Conservation (phyloP, 2,797 vertebrate species). For the Xyrichtys novacula region DNA sequence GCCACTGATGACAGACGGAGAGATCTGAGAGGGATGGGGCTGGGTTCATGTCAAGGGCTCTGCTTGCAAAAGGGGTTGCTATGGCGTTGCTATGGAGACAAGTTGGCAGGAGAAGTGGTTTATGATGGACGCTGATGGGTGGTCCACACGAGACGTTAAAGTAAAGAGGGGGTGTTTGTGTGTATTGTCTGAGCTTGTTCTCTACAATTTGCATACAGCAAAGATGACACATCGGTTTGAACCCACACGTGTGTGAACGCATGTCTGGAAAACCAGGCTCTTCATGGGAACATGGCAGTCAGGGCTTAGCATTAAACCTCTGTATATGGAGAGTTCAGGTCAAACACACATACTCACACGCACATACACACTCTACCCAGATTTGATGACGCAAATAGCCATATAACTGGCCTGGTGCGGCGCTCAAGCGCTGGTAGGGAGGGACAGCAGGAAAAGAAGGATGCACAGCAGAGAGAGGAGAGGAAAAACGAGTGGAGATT, state of each 20-base stretch:
- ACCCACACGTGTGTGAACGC: not conserved
- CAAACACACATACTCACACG: slow-evolving; percentile 29
- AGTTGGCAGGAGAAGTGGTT: slow-evolving; percentile 43
- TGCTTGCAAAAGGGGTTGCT: slow-evolving; percentile 50
- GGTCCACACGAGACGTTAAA: slow-evolving; percentile 45
- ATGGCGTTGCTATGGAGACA: slow-evolving; percentile 73
- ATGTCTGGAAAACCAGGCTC: no score
- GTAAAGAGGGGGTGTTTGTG: not conserved
- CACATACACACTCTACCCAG: slow-evolving; percentile 42
- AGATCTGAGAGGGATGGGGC: slow-evolving; percentile 56
- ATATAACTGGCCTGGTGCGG: slow-evolving; percentile 55
- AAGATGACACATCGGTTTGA: slow-evolving; percentile 27
- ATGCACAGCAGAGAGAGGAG: slow-evolving; percentile 17
- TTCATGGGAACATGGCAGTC: slow-evolving; percentile 44
- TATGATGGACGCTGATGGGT: slow-evolving; percentile 55
- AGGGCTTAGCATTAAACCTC: slow-evolving; percentile 43
- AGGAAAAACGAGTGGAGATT: slow-evolving; percentile 10
- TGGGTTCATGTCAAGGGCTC: slow-evolving; percentile 72
- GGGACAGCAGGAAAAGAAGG: slow-evolving; percentile 32
- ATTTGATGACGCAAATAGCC: slow-evolving; percentile 75
- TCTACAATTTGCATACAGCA: slow-evolving; percentile 28
- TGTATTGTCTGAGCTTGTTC: not conserved
- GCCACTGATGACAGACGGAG: slow-evolving; percentile 66
- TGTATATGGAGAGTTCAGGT: slow-evolving; percentile 39
- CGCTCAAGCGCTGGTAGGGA: slow-evolving; percentile 49